A percentile compares a stretch with the other conserved stretches of the same genome.
These are phyloP conservation scores for Plectropomus leopardus DNA, from an alignment of 2,113 vertebrate genomes.

Conservation along the genomic window DNA sequence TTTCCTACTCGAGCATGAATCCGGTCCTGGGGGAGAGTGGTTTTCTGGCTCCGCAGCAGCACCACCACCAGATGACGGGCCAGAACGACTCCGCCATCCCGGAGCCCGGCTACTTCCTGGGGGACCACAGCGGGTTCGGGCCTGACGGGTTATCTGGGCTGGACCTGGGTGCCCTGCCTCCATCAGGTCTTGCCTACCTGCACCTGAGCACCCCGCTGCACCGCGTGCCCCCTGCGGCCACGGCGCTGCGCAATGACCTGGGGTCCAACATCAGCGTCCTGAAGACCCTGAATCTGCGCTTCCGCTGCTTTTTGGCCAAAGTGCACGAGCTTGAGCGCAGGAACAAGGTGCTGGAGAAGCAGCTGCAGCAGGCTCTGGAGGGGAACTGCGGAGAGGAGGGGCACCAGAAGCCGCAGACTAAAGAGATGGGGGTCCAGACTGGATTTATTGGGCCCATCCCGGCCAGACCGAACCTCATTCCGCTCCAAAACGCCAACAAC, in stretches of 20 bases:
- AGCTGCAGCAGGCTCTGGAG: conserved; percentile 86
- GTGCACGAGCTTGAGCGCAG: conserved; percentile 91
- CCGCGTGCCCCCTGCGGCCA: conserved; percentile 82
- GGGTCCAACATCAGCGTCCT: conserved; percentile 91
- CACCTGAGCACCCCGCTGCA: conserved; percentile 64
- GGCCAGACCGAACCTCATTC: conserved; percentile 62
- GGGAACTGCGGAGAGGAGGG: conserved; percentile 39
- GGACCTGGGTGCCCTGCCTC: conserved; percentile 70
- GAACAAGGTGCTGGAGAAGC: conserved; percentile 90
- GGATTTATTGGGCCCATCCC: conserved; percentile 72
- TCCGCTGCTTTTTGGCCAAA: conserved; percentile 91
- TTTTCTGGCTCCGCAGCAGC: conserved; percentile 68
- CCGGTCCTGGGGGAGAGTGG: conserved; percentile 77
- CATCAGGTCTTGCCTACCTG: conserved; percentile 69
- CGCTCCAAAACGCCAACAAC: conserved; percentile 70
- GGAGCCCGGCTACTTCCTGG: conserved; percentile 69
- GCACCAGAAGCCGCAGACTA: conserved; percentile 77
- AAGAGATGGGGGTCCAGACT: conserved; percentile 87
- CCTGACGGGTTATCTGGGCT: conserved; percentile 70
- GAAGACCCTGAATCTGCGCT: conserved; percentile 91
- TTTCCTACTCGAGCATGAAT: conserved; percentile 84
- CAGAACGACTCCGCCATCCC: conserved; percentile 59
- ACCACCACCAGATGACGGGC: conserved; percentile 66
- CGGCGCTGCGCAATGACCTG: conserved; percentile 86
- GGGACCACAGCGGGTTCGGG: conserved; percentile 68